Conservation (phyloP, 30 jellyfish, hydroid and myxozoan genomes). For the Hydractinia symbiolongicarpus region DNA sequence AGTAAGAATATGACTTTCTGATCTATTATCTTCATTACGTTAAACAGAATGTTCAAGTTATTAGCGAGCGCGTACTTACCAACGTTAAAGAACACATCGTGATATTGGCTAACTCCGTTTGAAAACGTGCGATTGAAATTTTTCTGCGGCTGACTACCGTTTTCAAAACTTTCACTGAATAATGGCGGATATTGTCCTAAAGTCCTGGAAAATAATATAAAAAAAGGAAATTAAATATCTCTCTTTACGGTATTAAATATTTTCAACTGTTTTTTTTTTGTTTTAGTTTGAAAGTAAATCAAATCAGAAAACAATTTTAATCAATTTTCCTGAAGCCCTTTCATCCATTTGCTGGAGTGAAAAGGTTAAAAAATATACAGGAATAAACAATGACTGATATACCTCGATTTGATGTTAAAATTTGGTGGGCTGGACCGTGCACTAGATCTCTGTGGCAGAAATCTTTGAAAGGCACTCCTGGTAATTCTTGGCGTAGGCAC, state of each 20-base stretch:
- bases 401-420: too few species aligned
- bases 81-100: constrained; percentile 69
- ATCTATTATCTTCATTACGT: too few species aligned
- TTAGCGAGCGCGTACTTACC: constrained; percentile 41
- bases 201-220: background rate
- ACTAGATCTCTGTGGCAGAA: constrained; percentile 56
- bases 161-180: constrained; percentile 2
- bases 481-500: constrained; percentile 39
- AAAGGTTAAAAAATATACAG: too few species aligned
- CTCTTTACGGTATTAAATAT: background rate
- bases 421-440: too few species aligned
- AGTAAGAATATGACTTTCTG: too few species aligned
- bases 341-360: too few species aligned
- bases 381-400: too few species aligned
- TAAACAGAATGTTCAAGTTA: too few species aligned
- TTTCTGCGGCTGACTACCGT: constrained; percentile 50
- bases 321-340: too few species aligned
- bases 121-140: constrained; percentile 51
- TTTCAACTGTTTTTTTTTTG: background rate
- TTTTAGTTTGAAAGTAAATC: too few species aligned
- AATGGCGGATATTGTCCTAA: background rate
- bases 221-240: background rate
- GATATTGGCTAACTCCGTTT: constrained; percentile 43
- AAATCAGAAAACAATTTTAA: too few species aligned
- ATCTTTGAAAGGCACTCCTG: constrained; percentile 63